Evolutionary conservation across 2,888 invertebrate genomes (phyloP), one percentile per base, ranked within the genome.

Genomic region (Theretra japonica): DNA sequence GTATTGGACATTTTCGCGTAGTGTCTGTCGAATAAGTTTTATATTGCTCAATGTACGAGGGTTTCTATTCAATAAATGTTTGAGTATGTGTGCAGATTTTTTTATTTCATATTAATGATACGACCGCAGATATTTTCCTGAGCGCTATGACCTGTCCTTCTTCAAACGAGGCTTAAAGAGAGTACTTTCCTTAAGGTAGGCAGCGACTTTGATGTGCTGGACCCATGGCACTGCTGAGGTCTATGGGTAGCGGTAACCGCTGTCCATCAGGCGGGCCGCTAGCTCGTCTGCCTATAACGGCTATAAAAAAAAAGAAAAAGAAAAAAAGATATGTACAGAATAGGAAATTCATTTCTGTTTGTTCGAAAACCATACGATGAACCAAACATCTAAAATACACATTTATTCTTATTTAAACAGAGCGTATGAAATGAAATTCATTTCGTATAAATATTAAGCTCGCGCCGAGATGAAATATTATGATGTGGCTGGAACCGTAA

Each of bases 401-500:
- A 81, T 84, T 82, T 80, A 84, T 85, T 82, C 75, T 80, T 83
- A 83, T 84, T 86, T 84, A 86, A 86, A 84, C 85, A 86, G 81
- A 81, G 81, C 75, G 78, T 76, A 80, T 76, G 77, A 81, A 84
- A 86, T 84, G 82, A 84, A 83, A 83, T 83, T 83, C 83, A 75
- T 82, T 81, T 82, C 80, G 80, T 81, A 86, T 83, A 85, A 85
- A 84, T 85, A 88, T 85, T 86, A 86, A 86, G 83, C 83, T 83
- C 79, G 82, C 81, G 78, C 77, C 79, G 83, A 85, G 83, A 90
- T 90, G 90, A 89, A 92, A 91, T 92, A 90, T 92, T 90, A 88
- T 88, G 89, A 92, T 89, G 88, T 86, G 89, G 88, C 84, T 84
- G 85, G 81, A 83, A 86, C 84, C 81, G 87, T 88, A 92, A 92